These are phyloP conservation scores for Morpho helenor DNA, from an alignment of 2,888 invertebrate genomes.

Conservation along the genomic window DNA sequence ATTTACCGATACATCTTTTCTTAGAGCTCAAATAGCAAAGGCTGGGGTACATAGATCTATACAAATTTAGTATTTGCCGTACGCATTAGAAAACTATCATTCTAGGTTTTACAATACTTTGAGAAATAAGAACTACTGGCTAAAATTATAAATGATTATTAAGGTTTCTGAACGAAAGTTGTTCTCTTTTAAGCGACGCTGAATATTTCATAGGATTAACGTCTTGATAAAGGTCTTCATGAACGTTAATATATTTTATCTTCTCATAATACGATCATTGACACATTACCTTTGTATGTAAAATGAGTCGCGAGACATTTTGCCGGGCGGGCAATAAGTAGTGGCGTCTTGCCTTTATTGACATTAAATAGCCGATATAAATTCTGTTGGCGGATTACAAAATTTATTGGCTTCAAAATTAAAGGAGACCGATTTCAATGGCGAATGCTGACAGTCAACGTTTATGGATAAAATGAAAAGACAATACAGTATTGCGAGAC, in stretches of 20 bases:
- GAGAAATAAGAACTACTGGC: too few species aligned
- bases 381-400: constrained; percentile 75
- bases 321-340: constrained; percentile 52
- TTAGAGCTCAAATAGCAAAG: too few species aligned
- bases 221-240: too few species aligned
- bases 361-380: constrained; percentile 76
- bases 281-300: constrained; percentile 69
- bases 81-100: too few species aligned
- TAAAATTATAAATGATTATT: too few species aligned
- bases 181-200: too few species aligned
- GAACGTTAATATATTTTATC: constrained; percentile 7
- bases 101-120: too few species aligned
- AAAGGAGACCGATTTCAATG: constrained; percentile 77
- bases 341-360: constrained; percentile 56
- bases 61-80: too few species aligned
- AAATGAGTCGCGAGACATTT: constrained; percentile 58
- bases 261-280: constrained; percentile 45
- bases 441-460: constrained; percentile 64
- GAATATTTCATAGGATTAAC: too few species aligned
- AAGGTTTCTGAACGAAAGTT: too few species aligned
- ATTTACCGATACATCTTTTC: too few species aligned
- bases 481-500: constrained; percentile 51
- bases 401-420: constrained; percentile 77
- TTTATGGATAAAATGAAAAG: constrained; percentile 55
- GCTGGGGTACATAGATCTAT: too few species aligned